Evolutionary conservation across 2,797 vertebrate genomes (phyloP).

Genomic region (Iguana delicatissima): DNA sequence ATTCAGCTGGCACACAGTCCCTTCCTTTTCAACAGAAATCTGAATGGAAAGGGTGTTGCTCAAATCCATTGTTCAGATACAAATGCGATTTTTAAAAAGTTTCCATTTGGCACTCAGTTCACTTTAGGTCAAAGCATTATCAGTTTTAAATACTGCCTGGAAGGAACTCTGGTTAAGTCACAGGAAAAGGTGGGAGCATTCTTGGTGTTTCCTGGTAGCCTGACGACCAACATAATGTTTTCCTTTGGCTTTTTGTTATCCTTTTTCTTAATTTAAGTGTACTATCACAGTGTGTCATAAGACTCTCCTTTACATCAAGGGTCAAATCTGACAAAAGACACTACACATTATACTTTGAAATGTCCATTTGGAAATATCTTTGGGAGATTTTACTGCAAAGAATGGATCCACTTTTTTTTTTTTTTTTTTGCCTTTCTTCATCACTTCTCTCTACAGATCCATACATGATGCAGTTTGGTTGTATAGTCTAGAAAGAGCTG

Average conservation of each 20-base stretch:
- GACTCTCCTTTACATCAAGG: slow-evolving; percentile 80
- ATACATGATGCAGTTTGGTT: background rate
- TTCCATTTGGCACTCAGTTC: slow-evolving; percentile 75
- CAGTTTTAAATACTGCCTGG: slow-evolving; percentile 91
- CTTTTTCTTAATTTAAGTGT: slow-evolving; percentile 64
- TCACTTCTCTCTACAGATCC: background rate
- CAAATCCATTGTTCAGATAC: slow-evolving; percentile 68
- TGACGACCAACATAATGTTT: slow-evolving; percentile 84
- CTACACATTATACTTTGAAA: background rate
- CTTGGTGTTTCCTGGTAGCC: slow-evolving; percentile 92
- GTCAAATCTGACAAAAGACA: slow-evolving; percentile 65
- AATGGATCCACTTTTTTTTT: slow-evolving; percentile 14
- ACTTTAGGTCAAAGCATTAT: slow-evolving; percentile 71
- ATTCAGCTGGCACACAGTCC: background rate
- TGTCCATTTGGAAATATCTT: slow-evolving; percentile 13
- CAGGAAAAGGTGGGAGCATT: slow-evolving; percentile 99
- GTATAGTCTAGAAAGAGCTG: background rate
- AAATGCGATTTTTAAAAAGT: slow-evolving; percentile 59
- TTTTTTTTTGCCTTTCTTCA: background rate
- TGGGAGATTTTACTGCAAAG: slow-evolving; percentile 27
- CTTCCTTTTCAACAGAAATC: slow-evolving; percentile 35
- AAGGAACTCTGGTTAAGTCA: slow-evolving; percentile 94
- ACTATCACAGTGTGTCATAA: slow-evolving; percentile 78
- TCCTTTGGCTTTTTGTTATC: slow-evolving; percentile 70
- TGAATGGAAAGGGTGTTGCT: slow-evolving; percentile 47